Base-by-base conservation (phyloP, 30 jellyfish, hydroid and myxozoan genomes). In the Mastigias papua region DNA sequence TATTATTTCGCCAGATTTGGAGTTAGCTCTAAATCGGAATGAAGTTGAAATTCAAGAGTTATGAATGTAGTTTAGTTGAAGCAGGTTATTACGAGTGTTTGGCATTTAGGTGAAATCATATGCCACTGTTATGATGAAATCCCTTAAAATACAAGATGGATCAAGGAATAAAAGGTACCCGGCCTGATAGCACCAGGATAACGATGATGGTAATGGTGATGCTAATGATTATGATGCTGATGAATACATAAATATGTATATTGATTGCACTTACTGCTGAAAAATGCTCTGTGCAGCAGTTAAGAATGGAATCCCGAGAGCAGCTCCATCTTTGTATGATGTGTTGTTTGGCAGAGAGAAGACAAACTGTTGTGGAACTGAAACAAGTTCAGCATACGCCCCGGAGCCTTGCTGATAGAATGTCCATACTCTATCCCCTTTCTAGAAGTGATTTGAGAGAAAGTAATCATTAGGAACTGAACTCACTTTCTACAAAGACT, bases 351-450 rank as follows among this genome's bases (percentile, higher is more conserved):
- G 92, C 82, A 89, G 34, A 1, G 22, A 78, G 2, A 25, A 57
- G 22, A 73, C 88, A 61, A 1, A 48, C 34, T 78, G 58, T 65
- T 70, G 73, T 31, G 84, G 82, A 37, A 69, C 69, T 2, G 83
- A 33, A 1, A 71, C 85, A 65, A 29, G 79, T 46, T 89, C 97
- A 0, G 97, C 97, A 79, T 80, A 89, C 11, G 97, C 51, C 51
- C 97, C 97, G 21, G 76, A 31, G 0, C 90, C 86, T n/a, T 34
- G 11, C 19, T 57, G 88, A 23, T 57, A 51, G 49, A 54, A 89
- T 0, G 84, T 62, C 97, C 97, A 89, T 0, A 89, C 97, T 60
- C 97, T 81, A 73, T 89, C 97, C 27, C 97, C 97, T 68, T 67
- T 68, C 97, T 89, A 48, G 13, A 66, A 48, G 13, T 20, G 3